These are phyloP conservation scores for Cynaeus angustus DNA, from an alignment of 2,888 invertebrate species.

Conservation along the genomic window DNA sequence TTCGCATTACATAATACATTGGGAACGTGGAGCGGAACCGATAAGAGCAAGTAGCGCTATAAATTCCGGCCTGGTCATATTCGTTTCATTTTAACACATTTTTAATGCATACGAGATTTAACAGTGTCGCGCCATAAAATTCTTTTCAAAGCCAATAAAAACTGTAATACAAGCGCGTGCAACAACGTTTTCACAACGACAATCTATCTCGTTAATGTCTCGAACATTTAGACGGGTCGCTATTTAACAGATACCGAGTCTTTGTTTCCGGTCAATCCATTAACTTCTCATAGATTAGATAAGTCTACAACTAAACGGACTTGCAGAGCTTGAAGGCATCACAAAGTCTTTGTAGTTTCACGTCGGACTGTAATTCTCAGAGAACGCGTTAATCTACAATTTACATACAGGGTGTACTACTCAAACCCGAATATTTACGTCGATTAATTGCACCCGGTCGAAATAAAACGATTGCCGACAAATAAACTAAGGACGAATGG, in stretches of 20 bases:
- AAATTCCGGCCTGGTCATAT: slow-evolving; percentile 21
- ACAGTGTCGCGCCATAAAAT: slow-evolving; percentile 22
- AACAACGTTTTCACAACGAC: slow-evolving; percentile 15
- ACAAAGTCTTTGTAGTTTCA: slow-evolving; percentile 29
- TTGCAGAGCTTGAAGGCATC: slow-evolving; percentile 15
- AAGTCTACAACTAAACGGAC: slow-evolving; percentile 22
- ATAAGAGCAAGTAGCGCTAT: slow-evolving; percentile 22
- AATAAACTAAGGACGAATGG: slow-evolving; percentile 27
- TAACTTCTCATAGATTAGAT: slow-evolving; percentile 43
- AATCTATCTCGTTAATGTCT: slow-evolving; percentile 32
- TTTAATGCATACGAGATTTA: slow-evolving; percentile 37
- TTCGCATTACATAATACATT: slow-evolving; percentile 16
- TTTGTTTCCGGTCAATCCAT: slow-evolving; percentile 49
- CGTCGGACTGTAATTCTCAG: neutral
- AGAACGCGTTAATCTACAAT: neutral
- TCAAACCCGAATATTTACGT: neutral
- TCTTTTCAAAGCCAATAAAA: slow-evolving; percentile 8
- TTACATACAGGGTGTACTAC: neutral
- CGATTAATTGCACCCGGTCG: slow-evolving; percentile 12
- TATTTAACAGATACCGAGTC: slow-evolving; percentile 40
- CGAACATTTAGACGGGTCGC: slow-evolving; percentile 34
- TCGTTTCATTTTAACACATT: slow-evolving; percentile 31
- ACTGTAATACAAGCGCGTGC: slow-evolving; percentile 2
- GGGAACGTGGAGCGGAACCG: slow-evolving; percentile 18
- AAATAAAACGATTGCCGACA: slow-evolving; percentile 17